phyloP scores from a whole-genome alignment of 2,797 vertebrate species.

The Craterocephalus amniculus region DNA sequence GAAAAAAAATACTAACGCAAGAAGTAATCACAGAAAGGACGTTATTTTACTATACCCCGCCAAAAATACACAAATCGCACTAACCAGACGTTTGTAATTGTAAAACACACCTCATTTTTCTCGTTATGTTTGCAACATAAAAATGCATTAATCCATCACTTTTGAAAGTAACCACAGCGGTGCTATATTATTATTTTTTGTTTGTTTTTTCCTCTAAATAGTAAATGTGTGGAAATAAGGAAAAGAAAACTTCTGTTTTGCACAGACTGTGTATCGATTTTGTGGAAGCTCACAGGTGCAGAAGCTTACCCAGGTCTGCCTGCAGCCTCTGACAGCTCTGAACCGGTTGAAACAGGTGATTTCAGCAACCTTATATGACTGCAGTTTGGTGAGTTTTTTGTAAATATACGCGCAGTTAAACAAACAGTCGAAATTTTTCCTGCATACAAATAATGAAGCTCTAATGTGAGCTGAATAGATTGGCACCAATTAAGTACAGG shows the following conservation, averaged over 20 bases:
- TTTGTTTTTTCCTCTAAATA: not conserved
- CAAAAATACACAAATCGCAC: slow-evolving; percentile 10
- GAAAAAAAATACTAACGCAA: slow-evolving; percentile 43
- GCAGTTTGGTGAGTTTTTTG: not conserved
- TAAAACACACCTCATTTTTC: not conserved
- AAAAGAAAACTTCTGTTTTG: slow-evolving; percentile 5
- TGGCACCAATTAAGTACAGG: slow-evolving; percentile 68
- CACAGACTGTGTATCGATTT: not conserved
- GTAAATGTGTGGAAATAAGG: not conserved
- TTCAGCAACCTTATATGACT: slow-evolving; percentile 2
- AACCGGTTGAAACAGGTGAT: slow-evolving; percentile 47
- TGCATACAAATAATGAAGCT: not conserved
- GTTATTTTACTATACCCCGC: slow-evolving; percentile 24
- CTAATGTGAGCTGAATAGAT: slow-evolving; percentile 36
- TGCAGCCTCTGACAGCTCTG: slow-evolving; percentile 28
- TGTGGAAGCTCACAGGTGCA: slow-evolving; percentile 35
- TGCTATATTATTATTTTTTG: not conserved
- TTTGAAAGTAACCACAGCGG: not conserved
- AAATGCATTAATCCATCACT: not conserved
- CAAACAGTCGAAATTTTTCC: not conserved
- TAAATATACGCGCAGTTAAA: not conserved
- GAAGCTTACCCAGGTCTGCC: slow-evolving; percentile 30
- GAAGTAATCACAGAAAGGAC: slow-evolving; percentile 45
- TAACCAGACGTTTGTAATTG: not conserved
- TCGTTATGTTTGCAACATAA: fast-evolving